Evolutionary conservation across 1,140 invertebrate species (phyloP), one percentile per base, ranked within the genome.

Genomic region (Danaus melanippus): DNA sequence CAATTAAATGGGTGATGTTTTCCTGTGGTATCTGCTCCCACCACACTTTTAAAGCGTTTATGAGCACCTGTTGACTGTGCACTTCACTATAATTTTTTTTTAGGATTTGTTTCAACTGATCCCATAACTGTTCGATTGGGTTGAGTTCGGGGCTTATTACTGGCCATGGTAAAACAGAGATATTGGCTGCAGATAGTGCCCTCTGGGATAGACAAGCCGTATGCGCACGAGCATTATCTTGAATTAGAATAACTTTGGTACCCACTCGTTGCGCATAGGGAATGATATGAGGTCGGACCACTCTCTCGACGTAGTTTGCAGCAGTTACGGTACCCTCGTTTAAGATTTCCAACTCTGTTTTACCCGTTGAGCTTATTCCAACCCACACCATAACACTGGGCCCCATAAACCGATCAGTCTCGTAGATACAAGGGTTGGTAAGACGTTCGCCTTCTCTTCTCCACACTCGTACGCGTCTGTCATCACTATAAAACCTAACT

Each of bases 401-500:
- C 15, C 44, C 44, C 44, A 6, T 10, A 45, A 45, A 45, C 44
- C 10, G 44, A 45, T 45, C 44, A 45, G 44, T 45, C 44, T 45
- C 44, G 44, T 12, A 10, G 44, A 45, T 45, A 12, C 58, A 21
- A 21, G 17, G 17, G 17, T 21, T 21, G 1, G 17, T 21, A 21
- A 21, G 5, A 21, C 17, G 56, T 53, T 66, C 60, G 41, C 39
- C 53, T 45, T 50, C 12, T 45, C 54, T 59, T 56, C 56, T 56
- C 42, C 52, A 60, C 11, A n/a, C n/a, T n/a, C n/a, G n/a, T n/a
- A n/a, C n/a, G n/a, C n/a, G n/a, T n/a, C n/a, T n/a, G n/a, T n/a
- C 17, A 21, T 21, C 17, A 21, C 17, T 21, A 21, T 21, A 21
- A 21, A 21, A 21, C 17, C 5, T 21, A 21, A 21, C 17, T 21